Conservation (phyloP, 2,113 vertebrate genomes). For the Triplophysa tibetana region DNA sequence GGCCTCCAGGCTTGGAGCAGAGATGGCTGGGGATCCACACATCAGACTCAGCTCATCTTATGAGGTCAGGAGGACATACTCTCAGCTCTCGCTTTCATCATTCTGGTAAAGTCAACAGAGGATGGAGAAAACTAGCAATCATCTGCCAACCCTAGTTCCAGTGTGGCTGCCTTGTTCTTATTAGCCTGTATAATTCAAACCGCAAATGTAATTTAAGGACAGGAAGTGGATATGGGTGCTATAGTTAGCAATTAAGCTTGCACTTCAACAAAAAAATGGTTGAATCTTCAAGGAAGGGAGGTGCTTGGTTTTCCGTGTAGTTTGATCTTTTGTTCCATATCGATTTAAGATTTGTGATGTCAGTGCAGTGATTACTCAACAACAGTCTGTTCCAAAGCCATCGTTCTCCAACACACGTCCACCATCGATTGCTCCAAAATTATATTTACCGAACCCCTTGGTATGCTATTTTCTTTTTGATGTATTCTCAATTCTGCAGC, state of each 20-base stretch:
- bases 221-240: not conserved
- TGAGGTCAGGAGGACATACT: constrained; percentile 11
- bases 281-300: constrained; percentile 40
- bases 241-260: constrained; percentile 33
- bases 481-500: not conserved
- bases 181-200: constrained; percentile 44
- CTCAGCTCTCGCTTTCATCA: constrained; percentile 10
- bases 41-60: not conserved
- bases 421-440: constrained; percentile 8
- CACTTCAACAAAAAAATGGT: constrained; percentile 17
- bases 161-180: constrained; percentile 9
- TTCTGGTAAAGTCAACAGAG: constrained; percentile 12
- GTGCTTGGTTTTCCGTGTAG: not conserved
- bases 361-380: constrained; percentile 40
- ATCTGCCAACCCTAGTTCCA: not conserved
- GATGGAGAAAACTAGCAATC: constrained; percentile 1
- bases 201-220: constrained; percentile 29
- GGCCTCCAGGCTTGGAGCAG: not conserved
- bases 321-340: constrained; percentile 41
- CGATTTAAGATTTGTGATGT: constrained; percentile 31
- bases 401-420: constrained; percentile 20
- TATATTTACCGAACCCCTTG: constrained; percentile 4
- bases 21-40: constrained; percentile 5
- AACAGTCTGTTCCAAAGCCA: constrained; percentile 33
- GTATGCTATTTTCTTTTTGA: not conserved